These are phyloP conservation scores for Notoglanidium macrostoma DNA, from an alignment of 2,797 vertebrate genomes.

Conservation along the genomic window DNA sequence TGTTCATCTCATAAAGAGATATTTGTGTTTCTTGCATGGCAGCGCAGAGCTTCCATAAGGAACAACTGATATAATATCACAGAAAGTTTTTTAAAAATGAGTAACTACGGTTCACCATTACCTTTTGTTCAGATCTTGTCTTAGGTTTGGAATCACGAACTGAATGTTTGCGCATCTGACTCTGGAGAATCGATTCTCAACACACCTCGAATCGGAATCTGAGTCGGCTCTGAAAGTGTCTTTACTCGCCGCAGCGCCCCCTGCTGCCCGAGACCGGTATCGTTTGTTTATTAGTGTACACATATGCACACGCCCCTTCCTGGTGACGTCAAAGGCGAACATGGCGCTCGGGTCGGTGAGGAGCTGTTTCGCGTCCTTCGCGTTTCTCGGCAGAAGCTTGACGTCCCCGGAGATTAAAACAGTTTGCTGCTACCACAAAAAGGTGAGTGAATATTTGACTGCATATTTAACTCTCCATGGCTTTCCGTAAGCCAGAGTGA, in stretches of 20 bases:
- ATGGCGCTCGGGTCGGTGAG: constrained; percentile 66
- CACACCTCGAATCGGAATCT: neutral
- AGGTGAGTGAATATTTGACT: constrained; percentile 59
- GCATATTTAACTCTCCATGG: neutral
- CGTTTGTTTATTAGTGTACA: neutral
- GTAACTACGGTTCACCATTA: neutral
- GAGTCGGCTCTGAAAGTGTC: neutral
- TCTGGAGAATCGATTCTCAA: neutral
- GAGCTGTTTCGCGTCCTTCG: constrained; percentile 58
- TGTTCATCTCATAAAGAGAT: neutral
- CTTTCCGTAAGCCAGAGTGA: neutral
- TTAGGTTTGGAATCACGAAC: neutral
- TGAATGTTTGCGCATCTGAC: neutral
- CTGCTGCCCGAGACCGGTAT: neutral
- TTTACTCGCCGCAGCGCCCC: neutral
- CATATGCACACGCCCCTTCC: neutral
- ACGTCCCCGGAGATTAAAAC: constrained; percentile 49
- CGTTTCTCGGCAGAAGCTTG: constrained; percentile 58
- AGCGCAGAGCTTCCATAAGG: neutral
- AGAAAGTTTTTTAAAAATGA: neutral
- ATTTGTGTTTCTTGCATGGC: neutral
- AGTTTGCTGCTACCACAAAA: constrained; percentile 70
- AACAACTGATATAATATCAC: neutral
- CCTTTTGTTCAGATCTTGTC: neutral
- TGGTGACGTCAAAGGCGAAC: constrained; percentile 44